Evolutionary conservation across 2,113 vertebrate species (phyloP).

Genomic region (Willisornis vidua): DNA sequence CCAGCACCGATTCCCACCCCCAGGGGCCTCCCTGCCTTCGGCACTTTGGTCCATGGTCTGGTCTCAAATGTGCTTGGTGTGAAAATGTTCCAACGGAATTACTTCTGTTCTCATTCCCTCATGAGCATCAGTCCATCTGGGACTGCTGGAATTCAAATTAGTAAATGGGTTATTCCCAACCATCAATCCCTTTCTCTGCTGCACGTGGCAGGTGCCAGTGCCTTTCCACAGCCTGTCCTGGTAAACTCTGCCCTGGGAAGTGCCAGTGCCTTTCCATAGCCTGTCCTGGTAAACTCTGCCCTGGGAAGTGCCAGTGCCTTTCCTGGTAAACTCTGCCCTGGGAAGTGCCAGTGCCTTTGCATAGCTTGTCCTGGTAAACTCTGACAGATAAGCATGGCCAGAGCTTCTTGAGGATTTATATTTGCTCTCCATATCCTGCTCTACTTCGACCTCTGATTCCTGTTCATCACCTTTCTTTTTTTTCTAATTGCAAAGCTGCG

Average conservation of each 20-base stretch:
- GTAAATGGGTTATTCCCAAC: not conserved
- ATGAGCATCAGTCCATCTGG: constrained; percentile 53
- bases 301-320: too few relatives aligned
- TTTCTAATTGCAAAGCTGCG: not conserved
- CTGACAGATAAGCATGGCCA: not conserved
- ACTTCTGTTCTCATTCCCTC: constrained; percentile 13
- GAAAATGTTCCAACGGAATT: constrained; percentile 3
- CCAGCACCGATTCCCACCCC: not conserved
- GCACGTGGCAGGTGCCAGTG: not conserved
- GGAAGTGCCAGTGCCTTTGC: too few relatives aligned
- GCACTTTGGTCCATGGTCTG: constrained; percentile 3
- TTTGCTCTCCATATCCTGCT: not conserved
- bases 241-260: not conserved
- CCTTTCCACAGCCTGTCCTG: not conserved
- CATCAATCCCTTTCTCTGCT: not conserved
- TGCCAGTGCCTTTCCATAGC: too few relatives aligned
- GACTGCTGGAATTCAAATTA: constrained; percentile 20
- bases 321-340: too few relatives aligned
- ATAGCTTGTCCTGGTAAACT: too few relatives aligned
- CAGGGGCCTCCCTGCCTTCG: constrained; percentile 11
- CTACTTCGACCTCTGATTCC: not conserved
- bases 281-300: too few relatives aligned
- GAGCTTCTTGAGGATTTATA: not conserved
- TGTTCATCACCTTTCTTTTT: not conserved
- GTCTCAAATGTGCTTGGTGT: not conserved